Evolutionary conservation across 2,888 invertebrate species (phyloP), one percentile per base, ranked within the genome.

Genomic region (Drosophila testacea): DNA sequence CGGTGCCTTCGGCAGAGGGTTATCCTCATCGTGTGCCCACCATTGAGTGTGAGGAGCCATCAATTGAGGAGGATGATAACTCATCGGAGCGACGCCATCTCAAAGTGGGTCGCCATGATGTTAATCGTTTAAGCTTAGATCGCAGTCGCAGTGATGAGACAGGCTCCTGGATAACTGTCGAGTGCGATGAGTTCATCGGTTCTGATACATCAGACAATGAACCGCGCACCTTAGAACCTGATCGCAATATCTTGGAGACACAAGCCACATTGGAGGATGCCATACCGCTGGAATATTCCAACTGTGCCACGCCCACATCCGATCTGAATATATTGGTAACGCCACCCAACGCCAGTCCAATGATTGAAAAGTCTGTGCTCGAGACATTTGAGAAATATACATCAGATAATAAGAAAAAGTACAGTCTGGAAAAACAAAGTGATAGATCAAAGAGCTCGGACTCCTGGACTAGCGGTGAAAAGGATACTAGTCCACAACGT

Each of bases 381-480:
- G 92, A 92, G 69, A 87, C 90, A 0, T 92, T 92, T 63, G 90
- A 88, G 60, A 91, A 90, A 44, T 87, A 89, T 16, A 86, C 88
- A 0, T 69, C 82, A 7, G 89, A 90, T 6, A 92, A 54, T 4
- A 95, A 96, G 87, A 92, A 95, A 28, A 96, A 95, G 77, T 80
- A 74, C 7, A 83, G 71, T 28, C 94, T 95, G 1, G 96, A 96
- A 90, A 91, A 91, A 56, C 91, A 92, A 51, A 91, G 91, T 48
- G 91, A 92, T 50, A 95, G 96, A 68, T 96, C 96, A 1, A 94
- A 95, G 77, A 96, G 96, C 83, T 96, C 96, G 2, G 96, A 96
- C 86, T 96, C 96, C 0, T 96, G 96, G 96, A 96, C 96, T 0
- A 96, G 95, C 83, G 95, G 95, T n/a, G 96, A 96, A 90, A 95